Evolutionary conservation across 1,140 invertebrate species (phyloP), one percentile per base, ranked within the genome.

Genomic region (Apocrypta bakeri): DNA sequence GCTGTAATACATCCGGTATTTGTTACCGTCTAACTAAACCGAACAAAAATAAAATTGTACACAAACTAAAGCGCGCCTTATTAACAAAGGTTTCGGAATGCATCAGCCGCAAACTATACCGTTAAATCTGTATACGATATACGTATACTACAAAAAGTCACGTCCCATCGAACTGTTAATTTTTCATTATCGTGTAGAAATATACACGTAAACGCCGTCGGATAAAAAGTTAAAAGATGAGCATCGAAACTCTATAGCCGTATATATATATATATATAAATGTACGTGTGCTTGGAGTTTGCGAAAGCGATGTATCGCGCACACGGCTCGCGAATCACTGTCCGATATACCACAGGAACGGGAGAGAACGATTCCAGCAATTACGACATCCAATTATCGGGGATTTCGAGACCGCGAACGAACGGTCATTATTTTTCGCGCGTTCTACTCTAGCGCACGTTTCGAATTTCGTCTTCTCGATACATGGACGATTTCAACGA

Each of bases 321-420:
- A 11, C 40, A 76, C 73, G 63, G 17, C 27, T 69, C 73, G 72
- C 48, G 64, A 81, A 75, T 81, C 80, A 56, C 37, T 75, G 40
- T 48, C 71, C 63, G 37, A 68, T 68, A 68, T 75, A 68, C 37
- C 79, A 24, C 56, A 31, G 25, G 56, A 12, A 17, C 11, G 63
- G 27, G 24, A 31, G 77, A 33, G 29, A 84, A 25, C 64, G 74
- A 71, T 77, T 78, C 48, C 69, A 66, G 74, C 66, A 75, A 77
- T 79, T 69, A 77, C 75, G 42, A 79, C 78, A 79, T 72, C 74
- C 73, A 77, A 82, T 82, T 82, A 77, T 82, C 81, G 73, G 73
- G 72, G 69, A 81, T 81, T 75, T 37, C 68, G 12, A 42, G 64
- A 56, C 79, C 71, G 25, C 71, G 72, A 75, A 81, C 61, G 79